Evolutionary conservation across 2,888 invertebrate species (phyloP), one percentile per base, ranked within the genome.

Genomic region (Drosophila nigritarsus): DNA sequence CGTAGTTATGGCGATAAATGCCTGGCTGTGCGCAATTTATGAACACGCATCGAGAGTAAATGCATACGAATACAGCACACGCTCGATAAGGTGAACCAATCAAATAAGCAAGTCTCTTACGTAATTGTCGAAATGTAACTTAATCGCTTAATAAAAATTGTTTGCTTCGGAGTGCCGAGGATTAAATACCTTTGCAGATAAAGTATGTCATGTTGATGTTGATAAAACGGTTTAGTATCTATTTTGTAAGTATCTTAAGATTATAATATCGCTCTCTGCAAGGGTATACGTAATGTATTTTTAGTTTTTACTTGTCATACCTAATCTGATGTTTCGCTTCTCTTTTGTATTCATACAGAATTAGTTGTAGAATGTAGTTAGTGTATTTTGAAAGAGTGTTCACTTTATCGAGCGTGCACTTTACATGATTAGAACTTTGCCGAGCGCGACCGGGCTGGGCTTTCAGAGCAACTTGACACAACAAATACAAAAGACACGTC

Each of bases 401-500:
- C 45, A 51, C 50, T 48, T 45, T 65, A 67, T 72, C 54, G 73
- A 68, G 49, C 55, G 65, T 65, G 63, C 36, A 81, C 56, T 77
- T 73, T 68, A 65, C 20, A 42, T 38, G 48, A 34, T 27, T 29
- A 61, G 13, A 53, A 40, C 18, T 20, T 27, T 30, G 58, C 38
- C 62, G 59, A 49, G 7, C 38, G 45, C 15, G 45, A 45, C 24
- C 24, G 24, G 29, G 49, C 59, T 40, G 58, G 65, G 61, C 71
- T 65, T 76, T 68, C 85, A 89, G 89, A 84, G 85, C 76, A 58
- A 82, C 55, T 50, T 78, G 71, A 67, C 78, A 68, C 77, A 68
- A 70, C 34, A 27, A 66, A 29, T 38, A 55, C 58, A 63, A 62
- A 59, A 65, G 9, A 29, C 27, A 34, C 34, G 18, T 7, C 24